Conservation (phyloP, 1,140 invertebrate genomes). For the Conus ventricosus region DNA sequence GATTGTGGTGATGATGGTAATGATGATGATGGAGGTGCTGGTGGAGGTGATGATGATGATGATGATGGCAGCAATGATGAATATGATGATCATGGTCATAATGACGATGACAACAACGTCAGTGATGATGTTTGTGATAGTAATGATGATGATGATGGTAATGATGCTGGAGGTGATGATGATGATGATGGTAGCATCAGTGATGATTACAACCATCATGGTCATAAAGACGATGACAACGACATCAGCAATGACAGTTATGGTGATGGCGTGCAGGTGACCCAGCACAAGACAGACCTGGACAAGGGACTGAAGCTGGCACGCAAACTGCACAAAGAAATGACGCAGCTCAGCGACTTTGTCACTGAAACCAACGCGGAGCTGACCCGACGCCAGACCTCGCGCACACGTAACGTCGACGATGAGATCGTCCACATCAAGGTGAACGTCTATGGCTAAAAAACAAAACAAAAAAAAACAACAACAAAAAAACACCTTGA, state of each 20-base stretch:
- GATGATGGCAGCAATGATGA: not conserved
- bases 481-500: no score
- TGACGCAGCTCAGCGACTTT: slow-evolving; percentile 80
- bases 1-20: no score
- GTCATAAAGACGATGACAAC: not conserved
- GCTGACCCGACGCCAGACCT: slow-evolving; percentile 64
- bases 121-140: not conserved
- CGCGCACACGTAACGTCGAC: slow-evolving; percentile 76
- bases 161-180: not conserved
- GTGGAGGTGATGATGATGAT: not conserved
- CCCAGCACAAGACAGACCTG: slow-evolving; percentile 84
- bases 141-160: not conserved
- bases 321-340: slow-evolving; percentile 80
- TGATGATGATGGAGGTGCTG: no score
- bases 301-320: slow-evolving; percentile 83
- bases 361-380: slow-evolving; percentile 75
- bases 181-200: not conserved
- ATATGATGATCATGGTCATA: not conserved
- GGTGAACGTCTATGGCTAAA: slow-evolving; percentile 49
- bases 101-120: not conserved
- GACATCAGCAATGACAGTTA: not conserved
- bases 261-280: slow-evolving; percentile 79
- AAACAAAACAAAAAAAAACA: no score
- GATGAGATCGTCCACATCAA: slow-evolving; percentile 77
- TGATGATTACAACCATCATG: not conserved